Evolutionary conservation across 2,888 invertebrate species (phyloP).

Genomic region (Iselma pallidipennis): DNA sequence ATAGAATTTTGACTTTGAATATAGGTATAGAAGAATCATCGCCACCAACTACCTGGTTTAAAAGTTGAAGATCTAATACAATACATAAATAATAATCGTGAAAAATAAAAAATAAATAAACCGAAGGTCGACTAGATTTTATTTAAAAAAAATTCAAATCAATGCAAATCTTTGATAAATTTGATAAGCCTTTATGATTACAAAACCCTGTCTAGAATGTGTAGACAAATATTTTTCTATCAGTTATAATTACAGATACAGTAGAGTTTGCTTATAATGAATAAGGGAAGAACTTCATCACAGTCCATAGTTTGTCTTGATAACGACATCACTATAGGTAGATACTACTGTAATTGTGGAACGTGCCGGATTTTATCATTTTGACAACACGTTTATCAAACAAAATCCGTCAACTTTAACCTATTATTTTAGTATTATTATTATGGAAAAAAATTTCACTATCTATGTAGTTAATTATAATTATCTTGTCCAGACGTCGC

Average conservation of each 20-base stretch:
- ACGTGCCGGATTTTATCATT: neutral
- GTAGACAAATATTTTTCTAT: neutral
- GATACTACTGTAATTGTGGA: neutral
- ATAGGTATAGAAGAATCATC: too few species aligned
- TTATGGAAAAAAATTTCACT: neutral
- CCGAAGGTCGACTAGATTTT: neutral
- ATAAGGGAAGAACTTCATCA: too few species aligned
- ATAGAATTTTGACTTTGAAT: neutral
- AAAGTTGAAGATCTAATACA: neutral
- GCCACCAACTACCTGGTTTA: neutral
- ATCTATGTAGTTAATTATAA: neutral
- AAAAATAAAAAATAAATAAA: neutral
- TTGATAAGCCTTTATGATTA: neutral
- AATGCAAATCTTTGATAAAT: neutral
- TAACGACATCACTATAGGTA: too few species aligned
- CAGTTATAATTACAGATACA: neutral
- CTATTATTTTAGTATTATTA: slow-evolving; percentile 1
- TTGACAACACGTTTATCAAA: neutral
- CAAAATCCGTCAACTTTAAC: slow-evolving; percentile 14
- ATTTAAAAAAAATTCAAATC: neutral
- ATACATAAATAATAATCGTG: neutral
- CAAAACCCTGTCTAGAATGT: neutral
- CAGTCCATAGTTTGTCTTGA: too few species aligned
- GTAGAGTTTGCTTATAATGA: too few species aligned
- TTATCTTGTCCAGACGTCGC: slow-evolving; percentile 13